Base-by-base conservation (phyloP, 1,140 invertebrate species). In the Caenorhabditis remanei region DNA sequence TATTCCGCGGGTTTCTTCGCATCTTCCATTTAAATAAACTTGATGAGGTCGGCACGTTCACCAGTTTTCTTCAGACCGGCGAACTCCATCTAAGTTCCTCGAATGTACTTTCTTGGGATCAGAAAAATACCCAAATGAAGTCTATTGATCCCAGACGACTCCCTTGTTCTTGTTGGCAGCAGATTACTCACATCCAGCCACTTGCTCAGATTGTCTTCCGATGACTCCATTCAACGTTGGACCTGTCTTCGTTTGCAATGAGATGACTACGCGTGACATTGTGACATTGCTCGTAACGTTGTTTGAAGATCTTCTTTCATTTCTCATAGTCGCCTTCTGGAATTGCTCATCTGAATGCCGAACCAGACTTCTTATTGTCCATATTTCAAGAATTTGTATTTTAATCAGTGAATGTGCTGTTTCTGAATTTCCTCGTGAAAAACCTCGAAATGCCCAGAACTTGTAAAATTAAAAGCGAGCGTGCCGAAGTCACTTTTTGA, bases 91-190 rank as follows among this genome's bases (percentile, higher is more conserved):
- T 79, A n/a, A 87, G 98, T 99, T 90, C 98, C 98, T 86, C 98
- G 98, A 94, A 99, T 99, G 94, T 93, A 98, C 93, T n/a, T 99
- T 99, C 94, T 99, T 99, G 83, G 98, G 98, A 92, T 99, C 98
- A 93, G 97, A 96, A 90, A 99, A 94, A 93, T 99, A 99, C 90
- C 95, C 95, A 90, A 97, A 97, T 0, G 99, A 94, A 0, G 97
- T 99, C 75, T 99, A 97, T 88, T 95, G 95, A 89, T 94, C 95
- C 98, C 98, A 99, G 14, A 85, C 48, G 65, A 85, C 85, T 50
- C 85, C 97, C 97, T 95, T 99, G 99, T 79, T 94, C 94, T 97
- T 97, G 94, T 99, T 99, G 88, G 97, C 97, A 91, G 97, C 96
- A 86, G 97, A 97, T 94, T 99, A 99, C n/a, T 94, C 90, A 93